Evolutionary conservation across 1,140 invertebrate species (phyloP).

Genomic region (Drosophila mayri): DNA sequence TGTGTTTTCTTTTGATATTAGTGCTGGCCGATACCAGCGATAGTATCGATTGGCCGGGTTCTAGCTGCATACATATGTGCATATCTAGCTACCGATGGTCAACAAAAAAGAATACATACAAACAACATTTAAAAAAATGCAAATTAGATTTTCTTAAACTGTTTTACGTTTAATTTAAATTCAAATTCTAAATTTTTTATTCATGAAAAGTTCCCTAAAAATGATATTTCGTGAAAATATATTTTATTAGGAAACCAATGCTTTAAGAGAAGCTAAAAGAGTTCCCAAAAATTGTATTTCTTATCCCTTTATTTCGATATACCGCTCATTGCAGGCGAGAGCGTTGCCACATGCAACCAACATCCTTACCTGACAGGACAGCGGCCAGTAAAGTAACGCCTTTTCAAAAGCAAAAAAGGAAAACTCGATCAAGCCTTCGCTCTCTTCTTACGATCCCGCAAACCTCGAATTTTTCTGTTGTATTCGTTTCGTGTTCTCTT

Average conservation of each 20-base stretch:
- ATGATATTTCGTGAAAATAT: no score
- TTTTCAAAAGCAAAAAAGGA: background rate
- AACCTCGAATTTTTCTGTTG: constrained; percentile 31
- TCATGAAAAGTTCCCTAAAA: no score
- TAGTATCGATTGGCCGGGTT: constrained; percentile 18
- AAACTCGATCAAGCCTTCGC: background rate
- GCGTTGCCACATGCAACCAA: background rate
- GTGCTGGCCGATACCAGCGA: background rate
- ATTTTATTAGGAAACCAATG: no score
- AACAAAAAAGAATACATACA: background rate
- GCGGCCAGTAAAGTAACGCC: background rate
- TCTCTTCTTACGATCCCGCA: background rate
- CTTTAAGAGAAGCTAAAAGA: background rate
- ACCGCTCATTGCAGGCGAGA: background rate
- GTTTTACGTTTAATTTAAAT: background rate
- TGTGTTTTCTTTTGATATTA: constrained; percentile 35
- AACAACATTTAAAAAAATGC: no score
- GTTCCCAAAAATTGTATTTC: background rate
- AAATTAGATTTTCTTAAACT: background rate
- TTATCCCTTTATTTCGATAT: background rate
- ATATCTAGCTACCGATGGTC: constrained; percentile 10
- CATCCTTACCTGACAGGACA: constrained; percentile 6
- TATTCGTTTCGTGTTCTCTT: constrained; percentile 58
- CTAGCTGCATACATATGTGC: background rate
- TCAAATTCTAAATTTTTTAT: background rate